Evolutionary conservation across 2,113 vertebrate genomes (phyloP).

Genomic region (Pseudopodoces humilis): DNA sequence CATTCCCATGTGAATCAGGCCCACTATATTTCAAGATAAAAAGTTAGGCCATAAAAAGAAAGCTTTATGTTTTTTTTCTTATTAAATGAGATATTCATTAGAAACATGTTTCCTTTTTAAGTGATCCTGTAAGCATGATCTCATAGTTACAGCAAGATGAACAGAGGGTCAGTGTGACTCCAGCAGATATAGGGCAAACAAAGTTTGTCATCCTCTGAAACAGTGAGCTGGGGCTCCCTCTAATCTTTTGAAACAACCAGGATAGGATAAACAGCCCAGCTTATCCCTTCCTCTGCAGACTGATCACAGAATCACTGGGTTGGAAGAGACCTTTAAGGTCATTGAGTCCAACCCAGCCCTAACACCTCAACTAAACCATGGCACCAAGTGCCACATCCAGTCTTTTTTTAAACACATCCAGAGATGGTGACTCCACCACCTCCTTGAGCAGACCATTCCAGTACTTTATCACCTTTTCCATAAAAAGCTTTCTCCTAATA

Average conservation of each 20-base stretch:
- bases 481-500: not conserved
- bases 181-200: not conserved
- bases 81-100: not conserved
- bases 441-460: not conserved
- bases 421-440: not conserved
- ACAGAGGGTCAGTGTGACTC: not conserved
- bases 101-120: not conserved
- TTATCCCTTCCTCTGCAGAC: not conserved
- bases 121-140: not conserved
- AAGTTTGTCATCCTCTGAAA: not conserved
- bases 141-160: not conserved
- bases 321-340: not conserved
- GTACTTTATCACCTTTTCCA: not conserved
- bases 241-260: not conserved
- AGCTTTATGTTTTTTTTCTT: not conserved
- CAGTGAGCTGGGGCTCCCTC: not conserved
- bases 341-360: not conserved
- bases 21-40: not conserved
- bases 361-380: not conserved
- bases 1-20: not conserved
- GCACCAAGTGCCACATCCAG: not conserved
- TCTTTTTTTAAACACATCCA: not conserved
- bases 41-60: not conserved
- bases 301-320: not conserved
- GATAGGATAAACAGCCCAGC: not conserved